Percentiles rank a stretch among this genome's conserved stretches.
Evolutionary conservation across 2,888 invertebrate genomes (phyloP).

Genomic region (Malachius bipustulatus): DNA sequence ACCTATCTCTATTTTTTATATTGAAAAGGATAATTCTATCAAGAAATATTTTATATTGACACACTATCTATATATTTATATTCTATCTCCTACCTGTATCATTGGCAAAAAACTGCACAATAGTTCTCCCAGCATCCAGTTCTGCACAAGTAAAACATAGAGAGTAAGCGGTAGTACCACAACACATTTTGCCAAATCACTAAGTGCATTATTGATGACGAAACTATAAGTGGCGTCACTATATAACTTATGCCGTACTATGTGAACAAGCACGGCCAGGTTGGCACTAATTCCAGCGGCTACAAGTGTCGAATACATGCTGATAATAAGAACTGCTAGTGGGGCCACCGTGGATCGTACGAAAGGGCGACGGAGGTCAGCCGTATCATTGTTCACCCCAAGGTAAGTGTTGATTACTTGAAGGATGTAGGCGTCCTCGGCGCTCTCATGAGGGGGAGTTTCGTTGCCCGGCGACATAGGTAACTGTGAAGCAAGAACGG

Average conservation of each 20-base stretch:
- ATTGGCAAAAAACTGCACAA: constrained; percentile 61
- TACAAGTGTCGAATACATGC: constrained; percentile 48
- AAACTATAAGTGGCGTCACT: constrained; percentile 53
- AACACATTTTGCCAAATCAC: constrained; percentile 54
- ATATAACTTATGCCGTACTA: constrained; percentile 42
- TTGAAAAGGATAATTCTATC: no score
- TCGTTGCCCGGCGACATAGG: neutral
- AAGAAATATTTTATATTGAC: no score
- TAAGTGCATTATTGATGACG: constrained; percentile 52
- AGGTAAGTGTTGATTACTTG: neutral
- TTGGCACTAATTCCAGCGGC: constrained; percentile 47
- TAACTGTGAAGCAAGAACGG: no score
- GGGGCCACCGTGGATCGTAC: constrained; percentile 44
- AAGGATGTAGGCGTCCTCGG: neutral
- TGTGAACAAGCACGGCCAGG: constrained; percentile 44
- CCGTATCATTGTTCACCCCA: constrained; percentile 24
- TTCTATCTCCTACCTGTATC: constrained; percentile 57
- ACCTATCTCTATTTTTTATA: no score
- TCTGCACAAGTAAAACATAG: constrained; percentile 54
- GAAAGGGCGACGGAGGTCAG: constrained; percentile 48
- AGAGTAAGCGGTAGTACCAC: constrained; percentile 57
- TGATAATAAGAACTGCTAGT: constrained; percentile 49
- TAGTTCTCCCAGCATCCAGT: constrained; percentile 62
- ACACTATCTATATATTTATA: no score
- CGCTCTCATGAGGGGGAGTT: neutral